Conservation (phyloP, 1,140 invertebrate species). For the Psix sp. region DNA sequence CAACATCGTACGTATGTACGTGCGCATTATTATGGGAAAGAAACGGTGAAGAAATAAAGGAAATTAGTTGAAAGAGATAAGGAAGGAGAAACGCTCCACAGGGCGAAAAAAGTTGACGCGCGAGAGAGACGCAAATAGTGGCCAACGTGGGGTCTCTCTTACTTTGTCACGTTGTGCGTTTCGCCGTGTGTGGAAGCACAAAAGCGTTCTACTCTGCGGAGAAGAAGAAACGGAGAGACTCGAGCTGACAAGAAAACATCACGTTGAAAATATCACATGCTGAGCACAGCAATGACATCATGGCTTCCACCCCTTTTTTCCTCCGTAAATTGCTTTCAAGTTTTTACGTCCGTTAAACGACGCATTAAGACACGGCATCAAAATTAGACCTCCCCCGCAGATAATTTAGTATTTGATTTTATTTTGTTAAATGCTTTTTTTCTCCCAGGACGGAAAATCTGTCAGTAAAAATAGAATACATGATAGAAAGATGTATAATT, state of each 20-base stretch:
- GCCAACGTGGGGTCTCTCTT: constrained; percentile 52
- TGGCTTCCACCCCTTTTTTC: constrained; percentile 27
- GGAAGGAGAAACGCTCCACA: neutral
- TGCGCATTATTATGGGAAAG: constrained; percentile 62
- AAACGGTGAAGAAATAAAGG: constrained; percentile 6
- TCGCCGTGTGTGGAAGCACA: constrained; percentile 25
- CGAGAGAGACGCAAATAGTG: neutral
- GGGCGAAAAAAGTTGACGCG: neutral
- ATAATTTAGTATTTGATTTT: neutral
- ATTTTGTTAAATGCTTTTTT: too few species aligned
- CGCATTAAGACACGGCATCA: constrained; percentile 37
- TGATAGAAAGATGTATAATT: too few species aligned
- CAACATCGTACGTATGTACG: constrained; percentile 30
- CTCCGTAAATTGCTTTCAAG: constrained; percentile 29
- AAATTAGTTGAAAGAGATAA: neutral
- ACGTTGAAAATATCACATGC: constrained; percentile 65
- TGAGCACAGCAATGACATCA: constrained; percentile 53
- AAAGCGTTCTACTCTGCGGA: too few species aligned
- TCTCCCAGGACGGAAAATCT: too few species aligned
- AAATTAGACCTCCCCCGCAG: constrained; percentile 45
- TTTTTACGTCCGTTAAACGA: constrained; percentile 47
- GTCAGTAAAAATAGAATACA: too few species aligned
- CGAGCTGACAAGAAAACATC: constrained; percentile 61
- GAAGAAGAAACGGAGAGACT: constrained; percentile 52
- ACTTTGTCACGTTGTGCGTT: constrained; percentile 52